Percentiles rank a stretch among this genome's conserved stretches.
phyloP scores from a whole-genome alignment of 2,113 vertebrate genomes.

The Alectura lathami region DNA sequence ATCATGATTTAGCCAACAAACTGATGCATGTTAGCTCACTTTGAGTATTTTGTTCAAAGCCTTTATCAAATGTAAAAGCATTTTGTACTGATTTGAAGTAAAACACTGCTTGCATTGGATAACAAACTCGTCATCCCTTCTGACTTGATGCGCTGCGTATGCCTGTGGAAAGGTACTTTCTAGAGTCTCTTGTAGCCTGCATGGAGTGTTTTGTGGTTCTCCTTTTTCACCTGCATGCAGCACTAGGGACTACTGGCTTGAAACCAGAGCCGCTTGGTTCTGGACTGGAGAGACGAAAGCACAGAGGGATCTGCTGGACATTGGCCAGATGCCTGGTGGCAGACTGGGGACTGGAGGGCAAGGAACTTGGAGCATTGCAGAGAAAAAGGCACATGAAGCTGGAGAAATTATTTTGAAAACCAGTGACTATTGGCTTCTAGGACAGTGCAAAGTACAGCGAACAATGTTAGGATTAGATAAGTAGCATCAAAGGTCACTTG shows the following conservation, averaged over 20 bases:
- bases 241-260: not conserved
- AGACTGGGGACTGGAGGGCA: not conserved
- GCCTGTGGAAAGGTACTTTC: not conserved
- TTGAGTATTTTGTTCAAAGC: not conserved
- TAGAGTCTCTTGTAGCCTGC: not conserved
- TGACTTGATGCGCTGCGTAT: not conserved
- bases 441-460: not conserved
- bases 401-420: not conserved
- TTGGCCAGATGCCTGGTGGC: not conserved
- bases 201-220: accelerated
- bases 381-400: not conserved
- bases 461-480: not conserved
- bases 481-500: not conserved
- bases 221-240: not conserved
- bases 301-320: not conserved
- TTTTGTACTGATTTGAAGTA: not conserved
- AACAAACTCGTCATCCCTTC: not conserved
- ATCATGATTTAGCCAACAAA: not conserved
- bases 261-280: not conserved
- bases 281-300: not conserved
- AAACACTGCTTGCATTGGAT: not conserved
- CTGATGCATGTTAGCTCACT: not conserved
- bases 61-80: not conserved
- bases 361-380: not conserved
- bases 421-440: not conserved